These are phyloP conservation scores for Megaceryle maxima DNA, from an alignment of 2,113 vertebrate species.

Conservation along the genomic window DNA sequence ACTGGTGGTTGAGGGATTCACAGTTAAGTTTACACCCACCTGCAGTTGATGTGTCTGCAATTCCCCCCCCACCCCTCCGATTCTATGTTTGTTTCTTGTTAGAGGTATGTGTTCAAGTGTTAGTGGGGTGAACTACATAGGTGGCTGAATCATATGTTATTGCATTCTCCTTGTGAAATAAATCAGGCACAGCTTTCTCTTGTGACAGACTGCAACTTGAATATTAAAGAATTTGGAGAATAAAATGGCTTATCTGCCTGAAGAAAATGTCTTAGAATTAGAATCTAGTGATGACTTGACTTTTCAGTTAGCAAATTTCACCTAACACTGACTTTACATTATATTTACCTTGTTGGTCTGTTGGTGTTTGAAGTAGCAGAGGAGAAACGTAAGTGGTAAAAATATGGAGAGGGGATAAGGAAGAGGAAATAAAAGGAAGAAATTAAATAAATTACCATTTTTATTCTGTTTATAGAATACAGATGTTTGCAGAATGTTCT, in stretches of 20 bases:
- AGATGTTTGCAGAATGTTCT: neutral
- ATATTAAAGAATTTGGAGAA: neutral
- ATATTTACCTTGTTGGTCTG: neutral
- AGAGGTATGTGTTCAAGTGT: neutral
- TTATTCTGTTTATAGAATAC: neutral
- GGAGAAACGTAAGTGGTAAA: neutral
- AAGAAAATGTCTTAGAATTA: neutral
- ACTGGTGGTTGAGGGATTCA: neutral
- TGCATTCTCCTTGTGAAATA: neutral
- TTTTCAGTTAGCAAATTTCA: neutral
- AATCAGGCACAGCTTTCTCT: neutral
- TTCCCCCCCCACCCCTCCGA: rapidly evolving
- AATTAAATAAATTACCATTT: neutral
- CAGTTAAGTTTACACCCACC: neutral
- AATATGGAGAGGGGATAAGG: neutral
- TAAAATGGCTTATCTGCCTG: neutral
- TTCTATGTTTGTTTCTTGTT: neutral
- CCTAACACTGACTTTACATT: neutral
- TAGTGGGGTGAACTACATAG: neutral
- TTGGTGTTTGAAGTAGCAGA: neutral
- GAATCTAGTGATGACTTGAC: neutral
- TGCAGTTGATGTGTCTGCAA: neutral
- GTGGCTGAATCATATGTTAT: neutral
- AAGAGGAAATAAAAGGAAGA: neutral
- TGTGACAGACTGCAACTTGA: neutral